Evolutionary conservation across 2,113 vertebrate species (phyloP), one percentile per base, ranked within the genome.

Genomic region (Egretta garzetta): DNA sequence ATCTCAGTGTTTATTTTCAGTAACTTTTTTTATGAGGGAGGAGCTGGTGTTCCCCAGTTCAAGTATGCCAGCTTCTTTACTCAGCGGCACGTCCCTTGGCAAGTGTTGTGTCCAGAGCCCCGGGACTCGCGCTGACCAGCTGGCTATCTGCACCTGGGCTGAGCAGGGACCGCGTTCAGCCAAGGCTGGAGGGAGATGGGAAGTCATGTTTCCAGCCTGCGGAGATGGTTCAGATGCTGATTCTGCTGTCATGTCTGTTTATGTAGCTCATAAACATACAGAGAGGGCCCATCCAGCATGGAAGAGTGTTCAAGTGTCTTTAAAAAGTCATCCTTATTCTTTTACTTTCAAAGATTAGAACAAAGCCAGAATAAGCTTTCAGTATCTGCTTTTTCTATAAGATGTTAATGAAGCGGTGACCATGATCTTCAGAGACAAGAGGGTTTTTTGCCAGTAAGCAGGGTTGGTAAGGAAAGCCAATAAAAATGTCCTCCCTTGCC

Each of bases 1-100:
- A 87, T 64, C 70, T 89, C 91, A 92, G 49, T 79, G 26, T 89
- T 94, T 96, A 90, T 85, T 96, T 94, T 87, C 88, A 87, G 41
- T 87, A 60, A 68, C 49, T n/a, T 76, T 67, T 75, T 90, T 91
- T 50, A 49, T 79, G 70, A 88, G 73, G 58, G 81, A 96, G 90
- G 81, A 92, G 50, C 55, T 80, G 58, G 23, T 77, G 80, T 88
- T 96, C 67, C 63, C 22, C 75, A 66, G 62, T 58, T 84, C 20
- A 75, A 88, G 56, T 55, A 75, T 12, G 73, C 39, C 27, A 64
- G 56, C 23, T 87, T 79, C 77, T 91, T 94, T 68, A 33, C 39
- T 81, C 70, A 73, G 70, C 81, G 64, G 74, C 8, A 4, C 6
- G 27, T 93, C 43, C 33, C 66, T 84, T 84, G 90, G 74, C 2